phyloP scores from a whole-genome alignment of 2,797 vertebrate genomes.

The Chromobotia macracanthus region DNA sequence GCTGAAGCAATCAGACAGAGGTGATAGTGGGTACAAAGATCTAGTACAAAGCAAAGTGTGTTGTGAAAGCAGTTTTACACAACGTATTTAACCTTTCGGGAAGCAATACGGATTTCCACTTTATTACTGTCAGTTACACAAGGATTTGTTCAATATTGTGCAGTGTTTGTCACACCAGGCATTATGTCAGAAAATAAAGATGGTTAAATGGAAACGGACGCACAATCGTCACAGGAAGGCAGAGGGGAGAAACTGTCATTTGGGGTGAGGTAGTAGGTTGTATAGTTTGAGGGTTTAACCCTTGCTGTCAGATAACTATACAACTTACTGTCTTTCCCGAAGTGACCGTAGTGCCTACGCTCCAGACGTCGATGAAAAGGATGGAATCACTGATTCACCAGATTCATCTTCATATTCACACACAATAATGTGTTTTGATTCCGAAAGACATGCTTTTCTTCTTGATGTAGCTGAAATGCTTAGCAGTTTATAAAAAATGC shows the following conservation, averaged over 20 bases:
- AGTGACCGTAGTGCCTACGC: constrained; percentile 89
- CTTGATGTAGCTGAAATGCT: no score
- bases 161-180: not conserved
- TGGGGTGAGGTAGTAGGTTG: constrained; percentile 99
- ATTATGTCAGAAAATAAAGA: no score
- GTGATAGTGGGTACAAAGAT: constrained; percentile 34
- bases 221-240: not conserved
- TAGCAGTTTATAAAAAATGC: no score
- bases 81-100: not conserved
- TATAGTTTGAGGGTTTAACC: constrained; percentile 99
- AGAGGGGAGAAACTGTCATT: constrained; percentile 83
- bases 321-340: constrained; percentile 99
- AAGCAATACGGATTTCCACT: not conserved
- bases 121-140: not conserved
- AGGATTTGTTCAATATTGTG: not conserved
- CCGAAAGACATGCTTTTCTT: not conserved
- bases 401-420: not conserved
- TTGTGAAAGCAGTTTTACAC: not conserved
- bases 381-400: not conserved
- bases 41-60: not conserved
- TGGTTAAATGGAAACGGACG: not conserved
- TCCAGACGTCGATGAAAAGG: constrained; percentile 5
- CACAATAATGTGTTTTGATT: not conserved
- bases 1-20: constrained; percentile 14
- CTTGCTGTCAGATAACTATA: constrained; percentile 98